Evolutionary conservation across 2,797 vertebrate species (phyloP), one percentile per base, ranked within the genome.

Genomic region (Trachops cirrhosus): DNA sequence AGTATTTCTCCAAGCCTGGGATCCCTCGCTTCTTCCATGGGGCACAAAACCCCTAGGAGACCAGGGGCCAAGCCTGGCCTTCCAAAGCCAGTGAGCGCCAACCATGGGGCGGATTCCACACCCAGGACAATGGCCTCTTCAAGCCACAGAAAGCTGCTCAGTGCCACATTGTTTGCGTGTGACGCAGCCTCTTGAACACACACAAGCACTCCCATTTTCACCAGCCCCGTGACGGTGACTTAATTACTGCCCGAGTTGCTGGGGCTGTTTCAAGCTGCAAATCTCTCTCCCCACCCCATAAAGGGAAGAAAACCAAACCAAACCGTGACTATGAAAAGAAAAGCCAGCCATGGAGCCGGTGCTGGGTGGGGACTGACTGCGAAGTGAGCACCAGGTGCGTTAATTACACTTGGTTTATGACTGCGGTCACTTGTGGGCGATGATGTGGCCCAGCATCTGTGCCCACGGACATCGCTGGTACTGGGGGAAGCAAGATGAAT

Each of bases 401-500:
- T 98, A 96, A 98, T 98, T 98, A 97, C 97, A 96, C 98, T 97
- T 97, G 97, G 97, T 97, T 98, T 98, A 98, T 91, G 98, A 94
- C 98, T 50, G 59, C 0, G 85, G 98, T 98, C 98, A 98, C 98
- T 98, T 93, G 96, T 96, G 97, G 94, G 96, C 97, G 74, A 64
- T 96, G 96, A 98, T 97, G 97, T 96, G 97, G 97, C 91, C 97
- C 97, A 94, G 97, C 98, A 98, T 97, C 98, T 98, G 98, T 82
- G 97, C 97, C 95, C 79, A 92, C 96, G 94, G 98, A 96, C 95
- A 97, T 95, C 95, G 97, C 96, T 88, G 96, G 96, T 97, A 97
- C 98, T 98, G 97, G 80, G 84, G 97, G 98, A 98, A 98, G 97
- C 97, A 97, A 98, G 98, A 98, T 96, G 98, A 98, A 98, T 98